Evolutionary conservation across 2,888 invertebrate genomes (phyloP), one percentile per base, ranked within the genome.

Genomic region (Scelioninae gen. 2): DNA sequence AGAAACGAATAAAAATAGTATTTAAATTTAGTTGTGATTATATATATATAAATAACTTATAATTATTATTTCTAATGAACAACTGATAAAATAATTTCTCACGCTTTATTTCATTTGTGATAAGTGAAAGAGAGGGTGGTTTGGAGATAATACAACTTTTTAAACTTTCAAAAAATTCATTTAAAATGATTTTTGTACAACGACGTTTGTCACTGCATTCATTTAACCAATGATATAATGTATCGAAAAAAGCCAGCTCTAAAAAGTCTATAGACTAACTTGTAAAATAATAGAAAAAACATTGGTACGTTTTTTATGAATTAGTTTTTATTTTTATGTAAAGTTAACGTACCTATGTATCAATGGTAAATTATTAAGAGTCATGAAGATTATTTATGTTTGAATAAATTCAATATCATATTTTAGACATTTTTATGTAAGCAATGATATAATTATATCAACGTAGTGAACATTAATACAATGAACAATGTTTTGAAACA

Each of bases 141-240:
- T 3, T 11, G 11, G 1, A 31, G n/a, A n/a, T n/a, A n/a, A n/a
- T n/a, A 35, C 35, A 35, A 35, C n/a, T 35, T 6, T 18, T 19
- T 74, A 73, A 80, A 80, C 76, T 77, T 79, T 78, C 78, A 77
- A 78, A 81, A 78, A 77, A 80, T 80, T 79, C 77, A 79, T 78
- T 80, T 68, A 73, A 75, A 78, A 77, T 77, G 76, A 79, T 78
- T 77, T 79, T 79, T 79, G 78, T 81, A 81, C 80, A 81, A 79
- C 78, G 78, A 80, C 74, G 76, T 76, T 74, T 22, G 31, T 74
- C 72, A 57, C 75, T 74, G 61, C 58, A 60, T 46, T 46, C 33
- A 63, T 53, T 58, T 37, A 64, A 61, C 43, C 41, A 33, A 57
- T 48, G 63, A 46, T 50, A 64, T 58, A 22, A 45, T 25, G 33